phyloP scores from a whole-genome alignment of 2,888 invertebrate genomes.

The Halictus ligatus region DNA sequence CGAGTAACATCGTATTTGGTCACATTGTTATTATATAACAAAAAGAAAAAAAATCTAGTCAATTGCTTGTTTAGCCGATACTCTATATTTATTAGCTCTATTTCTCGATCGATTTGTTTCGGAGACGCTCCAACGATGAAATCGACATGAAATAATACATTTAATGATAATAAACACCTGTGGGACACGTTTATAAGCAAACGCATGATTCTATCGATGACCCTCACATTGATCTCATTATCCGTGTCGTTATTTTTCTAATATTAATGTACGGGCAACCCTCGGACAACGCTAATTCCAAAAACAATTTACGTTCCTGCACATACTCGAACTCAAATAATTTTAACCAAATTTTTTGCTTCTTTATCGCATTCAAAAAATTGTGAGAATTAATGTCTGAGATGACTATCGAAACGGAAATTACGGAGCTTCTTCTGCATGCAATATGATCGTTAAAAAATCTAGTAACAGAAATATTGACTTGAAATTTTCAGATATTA shows the following conservation, averaged over 20 bases:
- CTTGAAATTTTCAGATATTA: too few relatives aligned
- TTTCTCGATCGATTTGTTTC: slow-evolving; percentile 6
- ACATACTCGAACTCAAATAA: not conserved
- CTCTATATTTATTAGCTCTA: slow-evolving; percentile 19
- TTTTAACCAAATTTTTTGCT: too few relatives aligned
- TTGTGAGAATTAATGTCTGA: too few relatives aligned
- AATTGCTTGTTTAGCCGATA: slow-evolving; percentile 18
- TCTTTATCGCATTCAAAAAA: too few relatives aligned
- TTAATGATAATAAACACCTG: slow-evolving; percentile 16
- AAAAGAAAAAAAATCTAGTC: not conserved
- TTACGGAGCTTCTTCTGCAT: too few relatives aligned
- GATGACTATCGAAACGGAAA: too few relatives aligned
- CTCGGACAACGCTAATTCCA: not conserved
- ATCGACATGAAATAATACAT: slow-evolving; percentile 16
- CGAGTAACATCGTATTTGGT: not conserved
- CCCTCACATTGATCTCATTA: not conserved
- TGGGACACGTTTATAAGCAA: slow-evolving; percentile 18
- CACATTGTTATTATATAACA: slow-evolving; percentile 6
- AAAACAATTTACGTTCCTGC: not conserved
- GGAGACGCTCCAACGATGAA: slow-evolving; percentile 14
- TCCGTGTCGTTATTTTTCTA: not conserved
- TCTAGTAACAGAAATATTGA: too few relatives aligned
- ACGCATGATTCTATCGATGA: not conserved
- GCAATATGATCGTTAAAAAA: too few relatives aligned
- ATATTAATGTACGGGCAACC: not conserved